These are phyloP conservation scores for Typhlichthys subterraneus DNA, from an alignment of 2,797 vertebrate genomes.

Conservation along the genomic window DNA sequence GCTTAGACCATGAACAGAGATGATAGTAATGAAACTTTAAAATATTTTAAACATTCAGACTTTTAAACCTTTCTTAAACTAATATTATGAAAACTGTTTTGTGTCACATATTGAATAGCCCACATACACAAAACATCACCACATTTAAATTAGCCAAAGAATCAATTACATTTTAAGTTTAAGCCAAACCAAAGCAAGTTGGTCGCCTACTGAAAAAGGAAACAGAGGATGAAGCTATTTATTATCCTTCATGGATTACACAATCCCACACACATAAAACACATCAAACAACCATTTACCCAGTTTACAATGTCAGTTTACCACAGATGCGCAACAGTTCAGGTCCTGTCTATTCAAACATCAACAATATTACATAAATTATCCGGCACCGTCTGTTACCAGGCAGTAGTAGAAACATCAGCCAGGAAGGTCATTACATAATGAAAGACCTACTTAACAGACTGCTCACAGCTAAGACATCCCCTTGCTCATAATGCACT, in stretches of 20 bases:
- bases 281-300: conserved; percentile 7
- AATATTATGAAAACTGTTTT: too few relatives aligned
- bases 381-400: conserved; percentile 41
- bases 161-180: conserved; percentile 6
- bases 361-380: conserved; percentile 50
- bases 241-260: conserved; percentile 6
- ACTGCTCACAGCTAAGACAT: conserved; percentile 45
- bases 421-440: conserved; percentile 55
- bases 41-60: too few relatives aligned
- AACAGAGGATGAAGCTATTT: conserved; percentile 31
- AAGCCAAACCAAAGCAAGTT: background rate
- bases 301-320: background rate
- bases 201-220: conserved; percentile 19
- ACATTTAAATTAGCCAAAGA: background rate
- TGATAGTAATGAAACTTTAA: too few relatives aligned
- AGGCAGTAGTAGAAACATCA: conserved; percentile 22
- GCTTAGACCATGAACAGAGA: too few relatives aligned
- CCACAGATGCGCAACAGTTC: conserved; percentile 37
- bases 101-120: too few relatives aligned
- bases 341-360: conserved; percentile 40
- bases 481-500: conserved; percentile 32
- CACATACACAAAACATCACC: background rate
- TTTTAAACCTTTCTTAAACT: too few relatives aligned
- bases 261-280: conserved; percentile 7
- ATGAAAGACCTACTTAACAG: conserved; percentile 48